phyloP scores from a whole-genome alignment of 2,113 vertebrate species.

The Zosterops japonicus region DNA sequence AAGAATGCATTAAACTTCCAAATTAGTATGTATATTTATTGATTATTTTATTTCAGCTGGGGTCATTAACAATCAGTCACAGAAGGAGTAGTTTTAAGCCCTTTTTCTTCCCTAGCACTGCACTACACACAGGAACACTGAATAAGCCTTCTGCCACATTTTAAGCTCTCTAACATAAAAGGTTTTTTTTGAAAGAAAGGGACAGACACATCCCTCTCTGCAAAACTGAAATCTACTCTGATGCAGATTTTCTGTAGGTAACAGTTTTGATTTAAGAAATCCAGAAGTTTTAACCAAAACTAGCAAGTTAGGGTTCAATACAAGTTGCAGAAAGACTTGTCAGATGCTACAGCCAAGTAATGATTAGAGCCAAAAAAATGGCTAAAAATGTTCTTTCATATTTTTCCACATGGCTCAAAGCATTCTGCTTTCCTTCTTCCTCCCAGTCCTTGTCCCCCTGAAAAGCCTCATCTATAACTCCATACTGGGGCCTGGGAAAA shows the following conservation, averaged over 20 bases:
- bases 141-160: background rate
- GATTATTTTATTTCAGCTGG: background rate
- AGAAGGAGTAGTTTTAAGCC: background rate
- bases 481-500: background rate
- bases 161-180: background rate
- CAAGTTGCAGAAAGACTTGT: background rate
- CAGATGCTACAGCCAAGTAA: background rate
- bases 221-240: background rate
- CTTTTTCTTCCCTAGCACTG: background rate
- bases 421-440: background rate
- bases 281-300: background rate
- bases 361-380: background rate
- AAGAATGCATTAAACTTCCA: background rate
- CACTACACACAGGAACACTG: background rate
- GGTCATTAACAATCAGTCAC: background rate
- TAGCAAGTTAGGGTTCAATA: background rate
- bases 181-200: background rate
- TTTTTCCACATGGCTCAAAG: background rate
- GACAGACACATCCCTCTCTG: background rate
- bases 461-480: background rate
- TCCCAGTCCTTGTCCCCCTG: background rate
- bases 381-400: background rate
- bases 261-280: background rate
- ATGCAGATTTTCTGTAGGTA: background rate
- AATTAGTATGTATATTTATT: background rate